Percentiles rank a stretch among this genome's conserved stretches.
Conservation (phyloP, 2,797 vertebrate genomes). For the Rousettus madagascariensis region DNA sequence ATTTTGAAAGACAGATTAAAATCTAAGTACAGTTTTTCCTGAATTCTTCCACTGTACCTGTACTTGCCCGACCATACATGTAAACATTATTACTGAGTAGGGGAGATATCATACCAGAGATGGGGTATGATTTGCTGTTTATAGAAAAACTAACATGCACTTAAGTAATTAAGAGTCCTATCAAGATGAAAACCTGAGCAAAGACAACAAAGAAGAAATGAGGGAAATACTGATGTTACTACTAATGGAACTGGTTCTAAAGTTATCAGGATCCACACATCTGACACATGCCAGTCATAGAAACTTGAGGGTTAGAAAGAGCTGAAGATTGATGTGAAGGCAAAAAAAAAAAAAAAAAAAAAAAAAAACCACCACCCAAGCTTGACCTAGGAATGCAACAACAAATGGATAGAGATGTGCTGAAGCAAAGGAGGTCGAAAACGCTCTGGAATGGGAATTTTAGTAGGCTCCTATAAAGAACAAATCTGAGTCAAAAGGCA, state of each 20-base stretch:
- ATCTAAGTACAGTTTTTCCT: background rate
- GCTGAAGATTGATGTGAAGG: background rate
- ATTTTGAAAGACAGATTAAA: constrained; percentile 1
- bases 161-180: background rate
- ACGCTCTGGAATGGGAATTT: background rate
- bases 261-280: background rate
- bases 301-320: background rate
- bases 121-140: background rate
- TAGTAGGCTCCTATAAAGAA: background rate
- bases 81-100: background rate
- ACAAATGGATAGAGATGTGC: background rate
- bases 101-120: background rate
- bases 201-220: background rate
- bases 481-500: background rate
- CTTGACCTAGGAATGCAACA: background rate
- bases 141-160: background rate
- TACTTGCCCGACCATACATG: background rate
- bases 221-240: background rate
- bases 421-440: background rate
- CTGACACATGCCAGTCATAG: background rate
- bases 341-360: background rate
- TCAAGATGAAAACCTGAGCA: background rate
- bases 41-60: background rate
- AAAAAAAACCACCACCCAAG: background rate
- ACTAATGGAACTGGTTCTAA: background rate